Base-by-base conservation (phyloP, 2,888 invertebrate genomes). In the Thera britannica region DNA sequence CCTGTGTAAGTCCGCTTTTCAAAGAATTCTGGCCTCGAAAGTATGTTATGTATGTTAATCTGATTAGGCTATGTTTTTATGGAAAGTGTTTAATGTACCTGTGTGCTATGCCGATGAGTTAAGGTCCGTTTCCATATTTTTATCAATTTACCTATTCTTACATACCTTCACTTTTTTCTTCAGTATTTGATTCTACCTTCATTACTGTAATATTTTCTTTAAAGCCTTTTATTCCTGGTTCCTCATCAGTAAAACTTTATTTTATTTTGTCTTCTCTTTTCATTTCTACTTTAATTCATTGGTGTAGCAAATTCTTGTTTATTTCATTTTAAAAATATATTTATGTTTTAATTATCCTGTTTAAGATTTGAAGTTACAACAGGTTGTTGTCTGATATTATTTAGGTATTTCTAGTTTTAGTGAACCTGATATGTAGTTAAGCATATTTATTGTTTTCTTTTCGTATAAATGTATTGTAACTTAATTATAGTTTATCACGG, bases 401-500 rank as follows among this genome's bases (percentile, higher is more conserved):
- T 83, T 85, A 83, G 79, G 79, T 75, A 70, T 61, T 65, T 64
- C 55, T 71, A 65, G 62, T 62, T 62, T 65, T 72, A 71, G 62
- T 63, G n/a, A 71, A 59, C 68, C 65, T 66, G 55, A 62, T 72
- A 58, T 83, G 83, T 79, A 80, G 77, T 74, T 86, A 82, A 84
- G 85, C 83, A 84, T 88, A 88, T 87, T 87, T 90, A 90, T 89
- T 90, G 72, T 70, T 65, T 67, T 89, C 78, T 92, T 87, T 82
- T 87, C 88, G 84, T 77, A 85, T 85, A 88, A 76, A 72, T 85
- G 81, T 82, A 88, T 86, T 90, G 90, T 89, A 90, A 86, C 87
- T 87, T 90, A 87, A 87, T 88, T 84, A 90, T 89, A 92, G 89
- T 92, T 89, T 91, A 90, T 92, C 81, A 86, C 85, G 88, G 90